Percentiles rank a stretch among this genome's conserved stretches.
Conservation (phyloP, 2,797 vertebrate species). For the Channallabes apus region DNA sequence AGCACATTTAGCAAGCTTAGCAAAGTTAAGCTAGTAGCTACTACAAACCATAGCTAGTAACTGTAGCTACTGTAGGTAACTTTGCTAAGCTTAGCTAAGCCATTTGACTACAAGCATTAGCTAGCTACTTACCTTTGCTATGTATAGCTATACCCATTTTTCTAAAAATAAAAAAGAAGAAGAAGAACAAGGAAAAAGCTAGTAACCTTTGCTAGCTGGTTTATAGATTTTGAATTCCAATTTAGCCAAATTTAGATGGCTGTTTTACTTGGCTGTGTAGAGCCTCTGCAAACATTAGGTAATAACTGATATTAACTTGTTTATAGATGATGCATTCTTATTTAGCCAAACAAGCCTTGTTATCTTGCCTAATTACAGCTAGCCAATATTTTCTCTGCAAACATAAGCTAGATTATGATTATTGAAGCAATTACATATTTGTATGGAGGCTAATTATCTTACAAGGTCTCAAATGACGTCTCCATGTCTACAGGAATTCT, state of each 20-base stretch:
- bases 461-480: not conserved
- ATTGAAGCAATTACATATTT: not conserved
- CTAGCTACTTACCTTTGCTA: not conserved
- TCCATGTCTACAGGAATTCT: not conserved
- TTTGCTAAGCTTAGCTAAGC: not conserved
- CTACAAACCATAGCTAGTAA: not conserved
- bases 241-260: not conserved
- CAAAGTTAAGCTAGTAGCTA: too few species aligned
- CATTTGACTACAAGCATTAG: not conserved
- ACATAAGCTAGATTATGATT: not conserved
- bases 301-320: not conserved
- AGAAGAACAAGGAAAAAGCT: too few species aligned
- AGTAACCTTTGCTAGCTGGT: not conserved
- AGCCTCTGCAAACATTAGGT: not conserved
- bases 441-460: not conserved
- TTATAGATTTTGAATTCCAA: not conserved
- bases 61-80: not conserved
- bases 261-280: not conserved
- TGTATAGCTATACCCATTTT: not conserved
- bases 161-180: too few species aligned
- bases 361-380: too few species aligned
- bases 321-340: not conserved
- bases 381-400: not conserved
- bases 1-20: too few species aligned
- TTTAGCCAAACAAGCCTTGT: not conserved